Evolutionary conservation across 2,113 vertebrate genomes (phyloP).

Genomic region (Mohoua ochrocephala): DNA sequence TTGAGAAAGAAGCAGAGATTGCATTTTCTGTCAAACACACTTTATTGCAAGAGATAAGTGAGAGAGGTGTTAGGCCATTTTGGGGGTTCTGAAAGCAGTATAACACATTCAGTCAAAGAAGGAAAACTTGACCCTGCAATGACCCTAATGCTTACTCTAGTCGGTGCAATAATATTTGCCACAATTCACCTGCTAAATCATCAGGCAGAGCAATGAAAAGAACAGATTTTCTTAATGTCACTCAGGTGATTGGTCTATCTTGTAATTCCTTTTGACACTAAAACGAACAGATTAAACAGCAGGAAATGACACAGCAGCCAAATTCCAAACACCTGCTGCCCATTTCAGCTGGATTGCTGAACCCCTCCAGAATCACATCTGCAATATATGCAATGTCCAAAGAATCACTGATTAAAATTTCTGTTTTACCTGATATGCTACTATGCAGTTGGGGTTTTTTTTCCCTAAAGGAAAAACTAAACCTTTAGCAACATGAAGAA

Average conservation of each 20-base stretch:
- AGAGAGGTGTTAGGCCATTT: background rate
- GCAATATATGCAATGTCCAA: background rate
- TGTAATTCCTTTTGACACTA: conserved; percentile 1
- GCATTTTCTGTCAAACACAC: background rate
- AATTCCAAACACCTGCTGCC: background rate
- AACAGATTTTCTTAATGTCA: background rate
- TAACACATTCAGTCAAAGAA: background rate
- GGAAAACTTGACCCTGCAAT: background rate
- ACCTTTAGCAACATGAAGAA: background rate
- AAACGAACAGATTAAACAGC: background rate
- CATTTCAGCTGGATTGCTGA: background rate
- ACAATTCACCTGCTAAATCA: background rate
- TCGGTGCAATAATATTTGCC: background rate
- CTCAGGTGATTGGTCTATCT: background rate
- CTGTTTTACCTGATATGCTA: background rate
- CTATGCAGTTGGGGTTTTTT: fast-evolving
- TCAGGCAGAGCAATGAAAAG: background rate
- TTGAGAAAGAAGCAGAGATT: background rate
- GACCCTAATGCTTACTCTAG: background rate
- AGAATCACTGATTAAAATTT: background rate
- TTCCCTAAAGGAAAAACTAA: background rate
- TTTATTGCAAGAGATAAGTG: background rate
- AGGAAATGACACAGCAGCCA: background rate
- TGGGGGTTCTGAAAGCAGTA: background rate
- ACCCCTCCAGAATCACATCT: background rate